Conservation (phyloP, 2,113 vertebrate species). For the Mohoua ochrocephala region DNA sequence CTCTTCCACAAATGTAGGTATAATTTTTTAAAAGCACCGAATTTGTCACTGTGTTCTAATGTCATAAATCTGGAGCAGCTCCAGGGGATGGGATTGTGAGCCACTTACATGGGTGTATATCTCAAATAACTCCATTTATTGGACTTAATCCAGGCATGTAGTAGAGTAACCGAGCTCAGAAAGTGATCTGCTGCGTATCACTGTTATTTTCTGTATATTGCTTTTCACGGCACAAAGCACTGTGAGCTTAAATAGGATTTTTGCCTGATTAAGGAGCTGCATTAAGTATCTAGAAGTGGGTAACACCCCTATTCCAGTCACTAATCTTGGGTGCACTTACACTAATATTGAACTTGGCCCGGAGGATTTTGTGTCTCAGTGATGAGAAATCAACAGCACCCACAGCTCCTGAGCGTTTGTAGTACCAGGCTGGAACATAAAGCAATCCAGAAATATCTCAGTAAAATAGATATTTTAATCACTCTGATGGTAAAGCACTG, state of each 20-base stretch:
- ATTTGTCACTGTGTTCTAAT: background rate
- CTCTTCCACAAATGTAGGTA: background rate
- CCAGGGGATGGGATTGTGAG: slow-evolving; percentile 30
- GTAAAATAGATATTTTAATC: slow-evolving; percentile 42
- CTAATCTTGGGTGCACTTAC: slow-evolving; percentile 17
- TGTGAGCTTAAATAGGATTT: slow-evolving; percentile 8
- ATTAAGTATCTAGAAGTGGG: background rate
- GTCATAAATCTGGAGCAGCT: slow-evolving; percentile 20
- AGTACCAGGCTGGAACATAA: slow-evolving; percentile 10
- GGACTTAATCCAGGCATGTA: slow-evolving; percentile 36
- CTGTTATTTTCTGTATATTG: background rate
- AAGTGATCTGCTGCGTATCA: background rate
- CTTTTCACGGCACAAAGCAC: background rate
- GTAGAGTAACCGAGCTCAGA: slow-evolving; percentile 12
- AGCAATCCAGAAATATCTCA: slow-evolving; percentile 21
- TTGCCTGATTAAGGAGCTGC: background rate
- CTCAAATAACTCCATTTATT: slow-evolving; percentile 49
- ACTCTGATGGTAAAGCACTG: background rate
- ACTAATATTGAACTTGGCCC: slow-evolving; percentile 18
- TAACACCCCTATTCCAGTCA: background rate
- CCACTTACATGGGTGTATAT: slow-evolving; percentile 40
- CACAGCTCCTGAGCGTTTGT: background rate
- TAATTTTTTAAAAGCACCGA: background rate
- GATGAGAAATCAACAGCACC: slow-evolving; percentile 11
- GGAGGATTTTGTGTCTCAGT: background rate